Percentiles rank a stretch among this genome's conserved stretches.
Conservation (phyloP, 2,797 vertebrate genomes). For the Bufotes viridis region DNA sequence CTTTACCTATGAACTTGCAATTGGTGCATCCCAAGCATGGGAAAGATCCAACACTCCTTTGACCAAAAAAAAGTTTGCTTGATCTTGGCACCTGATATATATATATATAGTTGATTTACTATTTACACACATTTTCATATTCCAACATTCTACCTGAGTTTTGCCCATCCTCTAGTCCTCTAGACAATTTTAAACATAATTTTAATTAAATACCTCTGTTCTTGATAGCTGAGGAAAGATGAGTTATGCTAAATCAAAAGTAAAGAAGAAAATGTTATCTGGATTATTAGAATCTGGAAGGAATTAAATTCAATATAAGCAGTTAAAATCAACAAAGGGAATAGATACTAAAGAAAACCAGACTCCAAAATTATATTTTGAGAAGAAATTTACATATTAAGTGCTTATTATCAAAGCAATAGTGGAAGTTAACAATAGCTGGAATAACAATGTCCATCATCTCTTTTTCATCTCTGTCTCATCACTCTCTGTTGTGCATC, state of each 20-base stretch:
- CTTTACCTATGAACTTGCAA: too few species aligned
- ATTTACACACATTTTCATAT: not conserved
- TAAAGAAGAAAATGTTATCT: slow-evolving; percentile 28
- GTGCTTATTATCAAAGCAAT: slow-evolving; percentile 14
- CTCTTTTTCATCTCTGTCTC: not conserved
- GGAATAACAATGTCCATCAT: slow-evolving; percentile 7
- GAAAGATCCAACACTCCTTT: too few species aligned
- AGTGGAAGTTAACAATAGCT: not conserved
- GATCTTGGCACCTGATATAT: too few species aligned
- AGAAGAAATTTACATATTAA: slow-evolving; percentile 36
- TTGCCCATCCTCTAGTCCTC: slow-evolving; percentile 16
- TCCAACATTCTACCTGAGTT: not conserved
- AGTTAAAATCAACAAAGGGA: slow-evolving; percentile 28
- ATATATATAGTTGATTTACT: not conserved
- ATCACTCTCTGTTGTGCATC: not conserved
- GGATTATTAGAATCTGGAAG: slow-evolving; percentile 34
- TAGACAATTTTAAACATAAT: slow-evolving; percentile 31
- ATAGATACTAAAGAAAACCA: slow-evolving; percentile 1
- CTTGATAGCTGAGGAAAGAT: not conserved
- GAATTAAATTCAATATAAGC: slow-evolving; percentile 30
- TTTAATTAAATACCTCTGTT: slow-evolving; percentile 39
- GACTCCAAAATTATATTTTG: slow-evolving; percentile 22
- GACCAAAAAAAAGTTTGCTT: too few species aligned
- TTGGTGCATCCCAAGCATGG: too few species aligned
- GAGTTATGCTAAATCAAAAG: slow-evolving; percentile 9